These are phyloP conservation scores for Trichacis sp. DNA, from an alignment of 2,888 invertebrate genomes.

Conservation along the genomic window DNA sequence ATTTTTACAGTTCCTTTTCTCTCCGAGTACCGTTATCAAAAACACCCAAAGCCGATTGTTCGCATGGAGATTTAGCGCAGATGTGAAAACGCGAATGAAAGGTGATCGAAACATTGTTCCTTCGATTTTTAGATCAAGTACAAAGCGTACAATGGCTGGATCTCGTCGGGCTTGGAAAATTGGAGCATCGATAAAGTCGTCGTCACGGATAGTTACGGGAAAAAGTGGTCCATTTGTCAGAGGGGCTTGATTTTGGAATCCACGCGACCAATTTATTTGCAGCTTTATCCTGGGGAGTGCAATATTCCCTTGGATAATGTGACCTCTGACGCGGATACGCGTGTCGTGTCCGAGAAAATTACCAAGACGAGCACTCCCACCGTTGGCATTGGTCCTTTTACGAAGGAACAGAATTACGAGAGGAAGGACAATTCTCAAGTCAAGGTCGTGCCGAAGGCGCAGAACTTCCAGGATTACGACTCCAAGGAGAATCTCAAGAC, in stretches of 20 bases:
- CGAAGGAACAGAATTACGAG: slow-evolving; percentile 61
- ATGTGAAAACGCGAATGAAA: no score
- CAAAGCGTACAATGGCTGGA: slow-evolving; percentile 91
- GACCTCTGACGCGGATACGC: slow-evolving; percentile 22
- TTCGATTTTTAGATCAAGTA: slow-evolving; percentile 82
- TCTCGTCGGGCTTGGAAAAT: slow-evolving; percentile 83
- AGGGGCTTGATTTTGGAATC: slow-evolving; percentile 80
- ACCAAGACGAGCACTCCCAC: slow-evolving; percentile 41
- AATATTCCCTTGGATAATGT: slow-evolving; percentile 72
- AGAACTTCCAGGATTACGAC: slow-evolving; percentile 34
- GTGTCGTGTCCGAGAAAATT: slow-evolving; percentile 38
- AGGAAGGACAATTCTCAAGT: slow-evolving; percentile 14
- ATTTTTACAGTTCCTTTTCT: no score
- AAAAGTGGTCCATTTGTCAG: slow-evolving; percentile 85
- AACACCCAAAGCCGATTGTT: no score
- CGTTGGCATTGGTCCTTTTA: slow-evolving; percentile 59
- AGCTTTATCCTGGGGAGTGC: slow-evolving; percentile 84
- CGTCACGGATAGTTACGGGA: slow-evolving; percentile 87
- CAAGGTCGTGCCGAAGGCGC: background rate
- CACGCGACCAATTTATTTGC: slow-evolving; percentile 79
- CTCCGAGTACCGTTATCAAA: slow-evolving; percentile 42
- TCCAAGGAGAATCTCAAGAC: slow-evolving; percentile 25
- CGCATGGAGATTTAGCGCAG: no score
- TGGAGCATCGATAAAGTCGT: slow-evolving; percentile 87
- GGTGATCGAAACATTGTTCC: background rate